Evolutionary conservation across 2,113 vertebrate genomes (phyloP), one percentile per base, ranked within the genome.

Genomic region (Turdus rufiventris): DNA sequence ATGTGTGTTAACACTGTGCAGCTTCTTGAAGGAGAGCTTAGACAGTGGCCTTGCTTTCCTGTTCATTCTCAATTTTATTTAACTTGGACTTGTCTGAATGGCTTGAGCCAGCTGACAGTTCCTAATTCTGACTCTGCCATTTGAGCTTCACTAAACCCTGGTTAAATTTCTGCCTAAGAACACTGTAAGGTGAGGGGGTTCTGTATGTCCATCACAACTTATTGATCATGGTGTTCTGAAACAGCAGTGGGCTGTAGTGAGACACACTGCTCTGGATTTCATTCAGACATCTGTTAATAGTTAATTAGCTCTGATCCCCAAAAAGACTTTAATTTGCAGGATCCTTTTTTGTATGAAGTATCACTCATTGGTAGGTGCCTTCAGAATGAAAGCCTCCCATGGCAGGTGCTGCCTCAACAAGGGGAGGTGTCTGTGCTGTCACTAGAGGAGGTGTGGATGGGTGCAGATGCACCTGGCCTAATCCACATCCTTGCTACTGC

Each of bases 151-250:
- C 28, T 12, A 16, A 38, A 53, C 7, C 10, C 60, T 72, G 4
- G 10, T 47, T 10, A 51, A 4, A 18, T 7, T 68, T 60, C 56
- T 43, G 21, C 16, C 4, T 57, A 65, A 29, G 20, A 58, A 1
- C 12, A 9, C 9, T 5, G 0, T 47, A 12, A 50, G 21, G 12
- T 53, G 61, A 23, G 25, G 12, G 66, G 3, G 3, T 34, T 84
- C 61, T 87, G 10, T 2, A 0, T 29, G 53, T 10, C 28, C 12
- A 13, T 51, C n/a, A 11, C 5, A 43, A 43, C 20, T 80, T 25
- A 6, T 1, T 61, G 54, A 12, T 23, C 20, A 2, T 0, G 0
- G 8, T 1, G 1, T 26, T 75, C 10, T 47, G 50, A 18, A 85
- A 2, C 21, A 72, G 40, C 23, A 53, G 36, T 24, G 54, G 9